These are phyloP conservation scores for Catharus bicknelli DNA, from an alignment of 2,113 vertebrate genomes.

Conservation along the genomic window DNA sequence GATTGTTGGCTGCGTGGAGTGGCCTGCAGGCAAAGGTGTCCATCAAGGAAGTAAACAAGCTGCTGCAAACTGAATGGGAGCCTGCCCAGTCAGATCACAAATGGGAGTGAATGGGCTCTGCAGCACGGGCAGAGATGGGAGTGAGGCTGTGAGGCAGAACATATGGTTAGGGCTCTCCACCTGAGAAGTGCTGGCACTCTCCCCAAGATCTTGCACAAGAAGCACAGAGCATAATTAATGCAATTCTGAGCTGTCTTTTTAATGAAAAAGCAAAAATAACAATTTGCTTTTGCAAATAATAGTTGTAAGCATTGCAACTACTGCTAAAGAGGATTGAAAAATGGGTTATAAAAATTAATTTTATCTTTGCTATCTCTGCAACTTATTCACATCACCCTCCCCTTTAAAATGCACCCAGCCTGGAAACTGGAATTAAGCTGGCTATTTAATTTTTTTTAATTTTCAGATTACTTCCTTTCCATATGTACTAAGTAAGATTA, in stretches of 20 bases:
- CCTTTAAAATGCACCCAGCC: background rate
- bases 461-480: background rate
- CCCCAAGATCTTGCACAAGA: background rate
- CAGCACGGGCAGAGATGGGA: accelerated
- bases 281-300: background rate
- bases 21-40: slow-evolving; percentile 5
- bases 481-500: background rate
- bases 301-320: background rate
- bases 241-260: background rate
- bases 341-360: background rate
- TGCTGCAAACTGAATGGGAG: background rate
- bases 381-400: background rate
- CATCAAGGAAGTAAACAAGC: background rate
- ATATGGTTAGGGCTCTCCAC: background rate
- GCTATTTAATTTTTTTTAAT: background rate
- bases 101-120: background rate
- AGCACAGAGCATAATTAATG: background rate
- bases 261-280: background rate
- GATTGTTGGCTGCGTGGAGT: background rate
- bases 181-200: background rate
- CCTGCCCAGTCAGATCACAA: background rate
- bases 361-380: background rate
- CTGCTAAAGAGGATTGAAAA: background rate
- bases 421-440: background rate
- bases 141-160: background rate